phyloP scores from a whole-genome alignment of 1,140 invertebrate species.

The Protaetia brevitarsis region DNA sequence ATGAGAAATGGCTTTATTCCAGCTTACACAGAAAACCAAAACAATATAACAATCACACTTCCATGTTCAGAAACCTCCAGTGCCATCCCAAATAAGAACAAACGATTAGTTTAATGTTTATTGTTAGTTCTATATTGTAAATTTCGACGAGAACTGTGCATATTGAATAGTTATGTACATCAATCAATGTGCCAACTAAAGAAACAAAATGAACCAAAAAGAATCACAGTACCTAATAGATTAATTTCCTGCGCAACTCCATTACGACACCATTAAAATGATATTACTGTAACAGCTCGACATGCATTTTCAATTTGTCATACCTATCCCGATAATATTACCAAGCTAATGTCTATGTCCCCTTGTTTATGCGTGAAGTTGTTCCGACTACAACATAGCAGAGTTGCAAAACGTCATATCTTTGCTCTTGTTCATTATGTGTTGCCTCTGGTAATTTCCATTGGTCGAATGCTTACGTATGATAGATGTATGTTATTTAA shows the following conservation, averaged over 20 bases:
- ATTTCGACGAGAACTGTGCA: background rate
- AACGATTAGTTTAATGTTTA: no score
- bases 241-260: background rate
- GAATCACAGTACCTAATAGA: background rate
- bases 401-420: conserved; percentile 7
- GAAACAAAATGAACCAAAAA: background rate
- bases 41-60: no score
- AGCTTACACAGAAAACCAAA: no score
- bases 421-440: conserved; percentile 16
- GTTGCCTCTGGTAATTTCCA: conserved; percentile 4
- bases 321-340: conserved; percentile 10
- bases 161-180: background rate
- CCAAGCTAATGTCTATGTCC: background rate
- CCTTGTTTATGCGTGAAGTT: background rate
- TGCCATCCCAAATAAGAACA: no score
- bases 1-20: no score
- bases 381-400: background rate
- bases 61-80: no score
- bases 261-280: background rate
- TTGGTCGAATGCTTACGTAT: background rate
- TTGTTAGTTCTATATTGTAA: no score
- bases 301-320: conserved; percentile 10
- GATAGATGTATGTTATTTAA: no score
- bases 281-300: conserved; percentile 1
- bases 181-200: background rate